phyloP scores from a whole-genome alignment of 2,797 vertebrate species.

The Anas flavirostris region DNA sequence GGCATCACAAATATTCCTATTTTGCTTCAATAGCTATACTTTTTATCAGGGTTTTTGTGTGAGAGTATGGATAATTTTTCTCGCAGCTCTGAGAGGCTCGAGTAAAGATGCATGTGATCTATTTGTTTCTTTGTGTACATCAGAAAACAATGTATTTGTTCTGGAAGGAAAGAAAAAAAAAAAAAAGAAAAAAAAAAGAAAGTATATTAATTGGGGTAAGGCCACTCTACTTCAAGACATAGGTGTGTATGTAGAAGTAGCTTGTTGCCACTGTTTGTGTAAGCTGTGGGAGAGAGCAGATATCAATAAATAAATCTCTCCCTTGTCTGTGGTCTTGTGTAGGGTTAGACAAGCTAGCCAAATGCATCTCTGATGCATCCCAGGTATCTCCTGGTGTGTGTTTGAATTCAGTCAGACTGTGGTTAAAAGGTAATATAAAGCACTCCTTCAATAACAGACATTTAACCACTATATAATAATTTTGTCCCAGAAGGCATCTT shows the following conservation, averaged over 20 bases:
- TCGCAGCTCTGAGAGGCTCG: not conserved
- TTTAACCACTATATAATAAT: conserved; percentile 44
- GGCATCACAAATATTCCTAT: not conserved
- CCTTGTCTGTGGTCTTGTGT: not conserved
- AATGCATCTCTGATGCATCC: conserved; percentile 7
- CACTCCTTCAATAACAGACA: conserved; percentile 26
- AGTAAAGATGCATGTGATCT: not conserved
- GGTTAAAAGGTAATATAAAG: conserved; percentile 52
- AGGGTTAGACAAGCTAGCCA: not conserved
- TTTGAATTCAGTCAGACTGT: conserved; percentile 13
- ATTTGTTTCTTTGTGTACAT: not conserved
- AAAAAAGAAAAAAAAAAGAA: not conserved
- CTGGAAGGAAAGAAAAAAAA: not conserved
- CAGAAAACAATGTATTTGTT: not conserved
- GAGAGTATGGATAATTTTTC: not conserved
- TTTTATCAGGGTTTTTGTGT: not conserved
- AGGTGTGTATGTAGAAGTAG: not conserved
- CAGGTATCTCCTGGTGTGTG: conserved; percentile 7
- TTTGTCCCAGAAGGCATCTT: conserved; percentile 53
- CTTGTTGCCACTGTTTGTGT: not conserved
- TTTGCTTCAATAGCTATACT: not conserved
- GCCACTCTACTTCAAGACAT: not conserved
- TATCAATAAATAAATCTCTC: conserved; percentile 18
- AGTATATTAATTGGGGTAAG: not conserved
- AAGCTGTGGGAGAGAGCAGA: not conserved